Evolutionary conservation across 2,113 vertebrate genomes (phyloP).

Genomic region (Macroglossus sobrinus): DNA sequence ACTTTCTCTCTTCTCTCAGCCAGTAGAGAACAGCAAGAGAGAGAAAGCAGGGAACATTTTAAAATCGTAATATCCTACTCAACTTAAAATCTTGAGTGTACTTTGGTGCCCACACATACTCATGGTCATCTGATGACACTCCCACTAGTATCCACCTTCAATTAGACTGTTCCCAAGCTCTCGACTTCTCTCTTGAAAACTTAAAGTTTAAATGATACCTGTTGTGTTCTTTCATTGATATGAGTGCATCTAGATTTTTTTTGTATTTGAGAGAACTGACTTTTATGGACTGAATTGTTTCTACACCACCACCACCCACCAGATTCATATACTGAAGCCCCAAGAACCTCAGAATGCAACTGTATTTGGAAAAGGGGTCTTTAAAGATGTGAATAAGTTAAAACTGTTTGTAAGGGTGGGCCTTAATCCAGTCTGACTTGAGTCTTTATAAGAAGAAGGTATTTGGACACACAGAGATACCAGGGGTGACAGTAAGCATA

Average conservation of each 20-base stretch:
- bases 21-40: neutral
- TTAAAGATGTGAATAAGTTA: neutral
- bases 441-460: neutral
- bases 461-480: neutral
- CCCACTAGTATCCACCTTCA: neutral
- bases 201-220: too few species aligned
- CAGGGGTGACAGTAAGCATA: too few species aligned
- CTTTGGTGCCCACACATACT: neutral
- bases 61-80: neutral
- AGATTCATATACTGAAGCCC: neutral
- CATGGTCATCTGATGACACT: neutral
- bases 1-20: neutral
- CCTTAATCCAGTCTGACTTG: neutral
- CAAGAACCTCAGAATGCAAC: neutral
- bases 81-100: neutral
- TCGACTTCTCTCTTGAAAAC: neutral
- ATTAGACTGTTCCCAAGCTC: neutral
- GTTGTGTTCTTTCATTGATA: neutral
- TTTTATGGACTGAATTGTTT: neutral
- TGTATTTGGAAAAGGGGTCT: neutral
- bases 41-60: neutral
- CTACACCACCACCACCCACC: rapidly evolving
- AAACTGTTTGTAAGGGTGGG: neutral
- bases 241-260: neutral
- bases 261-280: neutral